A percentile compares a stretch with the other conserved stretches of the same genome.
phyloP scores from a whole-genome alignment of 2,797 vertebrate genomes.

The Gambelia wislizenii region DNA sequence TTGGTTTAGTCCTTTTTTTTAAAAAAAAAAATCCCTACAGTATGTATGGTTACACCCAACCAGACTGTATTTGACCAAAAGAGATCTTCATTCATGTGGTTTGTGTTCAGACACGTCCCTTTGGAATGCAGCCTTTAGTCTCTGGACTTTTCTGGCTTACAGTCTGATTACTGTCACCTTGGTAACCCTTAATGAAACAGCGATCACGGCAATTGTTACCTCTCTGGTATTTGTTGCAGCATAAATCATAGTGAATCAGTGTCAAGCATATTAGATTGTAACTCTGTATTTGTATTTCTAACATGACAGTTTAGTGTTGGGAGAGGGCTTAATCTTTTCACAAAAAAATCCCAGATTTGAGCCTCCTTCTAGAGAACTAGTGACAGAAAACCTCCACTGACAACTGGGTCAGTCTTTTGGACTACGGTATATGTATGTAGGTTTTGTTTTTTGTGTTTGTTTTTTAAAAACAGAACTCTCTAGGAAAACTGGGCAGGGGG shows the following conservation, averaged over 20 bases:
- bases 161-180: conserved; percentile 31
- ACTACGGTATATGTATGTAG: no score
- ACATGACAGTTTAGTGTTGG: rapidly evolving
- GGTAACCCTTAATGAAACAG: conserved; percentile 37
- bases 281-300: not conserved
- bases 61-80: conserved; percentile 23
- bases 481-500: not conserved
- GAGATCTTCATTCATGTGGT: not conserved
- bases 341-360: not conserved
- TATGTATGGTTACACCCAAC: not conserved
- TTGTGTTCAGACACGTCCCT: not conserved
- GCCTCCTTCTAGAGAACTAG: not conserved
- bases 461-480: not conserved
- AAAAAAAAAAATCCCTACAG: not conserved
- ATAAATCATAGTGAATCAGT: conserved; percentile 23
- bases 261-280: not conserved
- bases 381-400: not conserved
- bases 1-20: not conserved
- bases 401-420: no score
- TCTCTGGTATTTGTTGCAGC: conserved; percentile 16
- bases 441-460: no score
- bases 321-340: no score
- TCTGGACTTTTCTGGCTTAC: conserved; percentile 25
- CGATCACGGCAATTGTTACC: not conserved
- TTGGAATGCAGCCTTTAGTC: conserved; percentile 34